A percentile compares a stretch with the other conserved stretches of the same genome.
Conservation (phyloP, 2,888 invertebrate species). For the Tinea trinotella region DNA sequence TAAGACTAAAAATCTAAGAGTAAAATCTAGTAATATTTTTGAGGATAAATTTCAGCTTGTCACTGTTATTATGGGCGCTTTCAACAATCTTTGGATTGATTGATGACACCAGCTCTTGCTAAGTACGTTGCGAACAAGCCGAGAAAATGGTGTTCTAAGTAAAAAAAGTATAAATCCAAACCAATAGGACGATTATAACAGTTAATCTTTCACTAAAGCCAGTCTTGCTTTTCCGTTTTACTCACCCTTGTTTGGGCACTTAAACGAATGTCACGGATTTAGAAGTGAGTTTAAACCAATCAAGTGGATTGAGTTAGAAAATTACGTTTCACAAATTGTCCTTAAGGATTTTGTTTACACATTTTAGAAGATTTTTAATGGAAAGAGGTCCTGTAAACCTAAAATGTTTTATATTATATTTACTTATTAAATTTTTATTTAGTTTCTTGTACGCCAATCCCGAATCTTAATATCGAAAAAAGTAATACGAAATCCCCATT, state of each 20-base stretch:
- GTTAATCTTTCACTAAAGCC: conserved; percentile 58
- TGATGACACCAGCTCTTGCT: conserved; percentile 4
- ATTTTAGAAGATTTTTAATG: no score
- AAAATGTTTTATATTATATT: no score
- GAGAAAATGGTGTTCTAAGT: conserved; percentile 22
- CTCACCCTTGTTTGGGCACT: neutral
- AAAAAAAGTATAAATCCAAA: conserved; percentile 63
- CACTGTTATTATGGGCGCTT: conserved; percentile 21
- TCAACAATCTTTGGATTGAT: conserved; percentile 19
- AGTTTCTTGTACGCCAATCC: no score
- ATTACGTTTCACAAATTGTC: neutral
- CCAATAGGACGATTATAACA: conserved; percentile 65
- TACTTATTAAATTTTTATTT: no score
- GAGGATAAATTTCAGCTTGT: conserved; percentile 17
- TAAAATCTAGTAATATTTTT: neutral
- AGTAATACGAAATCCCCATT: no score
- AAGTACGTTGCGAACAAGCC: conserved; percentile 3
- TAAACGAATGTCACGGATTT: conserved; percentile 16
- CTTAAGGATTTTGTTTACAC: neutral
- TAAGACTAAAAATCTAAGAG: neutral
- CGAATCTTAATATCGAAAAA: no score
- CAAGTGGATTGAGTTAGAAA: conserved; percentile 11
- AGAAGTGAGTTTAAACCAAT: conserved; percentile 4
- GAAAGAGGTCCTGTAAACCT: no score
- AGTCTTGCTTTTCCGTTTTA: conserved; percentile 31